phyloP scores from a whole-genome alignment of 2,797 vertebrate species.

The Holocentrus rufus region DNA sequence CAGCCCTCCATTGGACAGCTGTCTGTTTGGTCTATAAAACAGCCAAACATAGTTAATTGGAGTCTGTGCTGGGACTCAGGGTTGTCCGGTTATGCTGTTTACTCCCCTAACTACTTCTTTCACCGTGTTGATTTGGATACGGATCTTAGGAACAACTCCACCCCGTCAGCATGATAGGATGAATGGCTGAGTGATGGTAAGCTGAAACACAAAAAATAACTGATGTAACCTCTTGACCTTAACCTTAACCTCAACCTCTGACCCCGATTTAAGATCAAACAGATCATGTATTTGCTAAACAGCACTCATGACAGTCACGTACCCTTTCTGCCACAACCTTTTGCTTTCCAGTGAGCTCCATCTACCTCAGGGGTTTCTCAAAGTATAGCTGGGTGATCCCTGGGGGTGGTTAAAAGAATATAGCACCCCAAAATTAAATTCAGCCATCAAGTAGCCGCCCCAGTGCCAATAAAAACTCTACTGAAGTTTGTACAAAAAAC shows the following conservation, averaged over 20 bases:
- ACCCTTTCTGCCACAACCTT: conserved; percentile 38
- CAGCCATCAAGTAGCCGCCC: background rate
- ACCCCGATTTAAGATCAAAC: conserved; percentile 57
- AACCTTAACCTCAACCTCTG: conserved; percentile 53
- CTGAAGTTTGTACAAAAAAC: too few relatives aligned
- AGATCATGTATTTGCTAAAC: conserved; percentile 54
- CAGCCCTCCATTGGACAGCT: background rate
- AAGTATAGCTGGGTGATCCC: background rate
- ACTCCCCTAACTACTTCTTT: background rate
- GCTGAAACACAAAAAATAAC: conserved; percentile 65
- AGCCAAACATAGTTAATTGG: conserved; percentile 11
- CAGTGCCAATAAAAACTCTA: too few relatives aligned
- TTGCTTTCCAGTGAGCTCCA: conserved; percentile 34
- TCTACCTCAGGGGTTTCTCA: conserved; percentile 14
- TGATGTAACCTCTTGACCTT: conserved; percentile 64
- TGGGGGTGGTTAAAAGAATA: background rate
- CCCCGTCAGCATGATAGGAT: conserved; percentile 22
- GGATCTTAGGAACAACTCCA: conserved; percentile 3
- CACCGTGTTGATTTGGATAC: conserved; percentile 13
- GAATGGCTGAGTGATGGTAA: conserved; percentile 51
- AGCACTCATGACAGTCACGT: conserved; percentile 50
- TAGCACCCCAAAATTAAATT: conserved; percentile 22
- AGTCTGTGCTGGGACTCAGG: conserved; percentile 1
- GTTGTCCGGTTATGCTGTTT: conserved; percentile 18
- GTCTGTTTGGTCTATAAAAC: background rate